phyloP scores from a whole-genome alignment of 2,113 vertebrate genomes.

The Macquaria ambigua region DNA sequence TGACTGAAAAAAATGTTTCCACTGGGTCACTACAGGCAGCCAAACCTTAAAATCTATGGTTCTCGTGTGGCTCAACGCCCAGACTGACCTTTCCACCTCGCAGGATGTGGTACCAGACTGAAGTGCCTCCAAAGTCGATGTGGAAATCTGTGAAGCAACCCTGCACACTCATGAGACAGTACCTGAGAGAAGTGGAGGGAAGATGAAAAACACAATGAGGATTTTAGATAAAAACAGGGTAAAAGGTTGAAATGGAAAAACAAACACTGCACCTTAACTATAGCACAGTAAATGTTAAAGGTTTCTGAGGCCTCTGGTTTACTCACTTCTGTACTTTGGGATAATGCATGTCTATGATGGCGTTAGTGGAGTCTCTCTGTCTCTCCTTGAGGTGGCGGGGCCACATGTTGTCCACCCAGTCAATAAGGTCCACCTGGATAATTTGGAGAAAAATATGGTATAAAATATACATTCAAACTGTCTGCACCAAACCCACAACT shows the following conservation, averaged over 20 bases:
- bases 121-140: slow-evolving; percentile 98
- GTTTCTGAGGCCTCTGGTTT: neutral
- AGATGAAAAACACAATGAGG: neutral
- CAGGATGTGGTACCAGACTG: slow-evolving; percentile 98
- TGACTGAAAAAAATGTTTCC: neutral
- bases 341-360: slow-evolving; percentile 98
- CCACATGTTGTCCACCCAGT: slow-evolving; percentile 99
- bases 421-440: slow-evolving; percentile 95
- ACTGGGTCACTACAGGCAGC: neutral
- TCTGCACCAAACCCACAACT: neutral
- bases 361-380: slow-evolving; percentile 97
- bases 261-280: neutral
- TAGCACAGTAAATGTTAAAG: neutral
- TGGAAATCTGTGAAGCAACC: slow-evolving; percentile 99
- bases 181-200: slow-evolving; percentile 80
- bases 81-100: slow-evolving; percentile 94
- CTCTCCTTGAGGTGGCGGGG: slow-evolving; percentile 97
- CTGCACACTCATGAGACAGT: slow-evolving; percentile 99
- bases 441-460: slow-evolving; percentile 2
- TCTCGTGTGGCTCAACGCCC: neutral
- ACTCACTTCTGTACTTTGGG: slow-evolving; percentile 99
- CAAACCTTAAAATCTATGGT: neutral
- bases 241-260: neutral
- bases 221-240: neutral
- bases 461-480: neutral